These are phyloP conservation scores for Encarsia formosa DNA, from an alignment of 2,888 invertebrate species.

Conservation along the genomic window DNA sequence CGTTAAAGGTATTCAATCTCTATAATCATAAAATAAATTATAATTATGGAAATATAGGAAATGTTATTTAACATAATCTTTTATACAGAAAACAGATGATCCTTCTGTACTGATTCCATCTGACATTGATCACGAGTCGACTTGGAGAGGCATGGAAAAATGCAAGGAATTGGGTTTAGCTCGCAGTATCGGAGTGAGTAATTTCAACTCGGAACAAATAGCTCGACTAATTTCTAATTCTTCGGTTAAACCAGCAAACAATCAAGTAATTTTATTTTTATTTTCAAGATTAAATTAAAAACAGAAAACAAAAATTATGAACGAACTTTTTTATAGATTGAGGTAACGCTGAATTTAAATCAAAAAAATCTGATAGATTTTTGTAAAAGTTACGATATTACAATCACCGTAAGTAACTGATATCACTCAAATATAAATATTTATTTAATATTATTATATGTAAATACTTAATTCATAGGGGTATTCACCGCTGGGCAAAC, in stretches of 20 bases:
- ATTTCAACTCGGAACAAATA: constrained; percentile 74
- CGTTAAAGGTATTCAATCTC: constrained; percentile 59
- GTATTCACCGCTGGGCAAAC: constrained; percentile 77
- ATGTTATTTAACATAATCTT: no score
- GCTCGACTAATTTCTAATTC: constrained; percentile 59
- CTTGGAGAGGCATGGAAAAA: constrained; percentile 73
- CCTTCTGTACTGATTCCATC: constrained; percentile 59
- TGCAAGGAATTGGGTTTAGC: constrained; percentile 61
- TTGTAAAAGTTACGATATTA: constrained; percentile 64
- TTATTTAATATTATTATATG: no score
- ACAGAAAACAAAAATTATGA: no score
- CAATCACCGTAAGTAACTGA: no score
- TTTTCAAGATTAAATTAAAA: no score
- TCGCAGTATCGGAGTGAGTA: constrained; percentile 73
- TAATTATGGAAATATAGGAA: no score
- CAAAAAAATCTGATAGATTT: constrained; percentile 66
- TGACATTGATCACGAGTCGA: constrained; percentile 68
- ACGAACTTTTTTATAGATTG: no score
- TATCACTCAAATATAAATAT: no score
- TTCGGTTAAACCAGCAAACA: constrained; percentile 59
- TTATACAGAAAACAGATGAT: no score
- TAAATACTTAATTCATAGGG: no score
- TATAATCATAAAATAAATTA: no score
- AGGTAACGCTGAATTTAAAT: constrained; percentile 73
- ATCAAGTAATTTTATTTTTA: constrained; percentile 53